Evolutionary conservation across 2,797 vertebrate genomes (phyloP).

Genomic region (Silurus lanzhouensis): DNA sequence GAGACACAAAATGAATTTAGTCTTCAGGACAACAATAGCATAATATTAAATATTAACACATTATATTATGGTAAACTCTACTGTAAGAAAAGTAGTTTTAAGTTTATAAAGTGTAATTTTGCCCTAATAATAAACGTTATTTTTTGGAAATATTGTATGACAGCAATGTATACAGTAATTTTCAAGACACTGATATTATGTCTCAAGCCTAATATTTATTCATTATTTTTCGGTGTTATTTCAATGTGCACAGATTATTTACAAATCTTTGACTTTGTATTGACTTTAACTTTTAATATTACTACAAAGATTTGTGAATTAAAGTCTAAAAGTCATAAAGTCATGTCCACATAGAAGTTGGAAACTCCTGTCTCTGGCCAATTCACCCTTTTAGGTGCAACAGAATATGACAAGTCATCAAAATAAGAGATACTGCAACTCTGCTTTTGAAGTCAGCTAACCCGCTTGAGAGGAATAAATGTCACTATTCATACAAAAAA

Average conservation of each 20-base stretch:
- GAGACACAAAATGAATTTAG: too few relatives aligned
- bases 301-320: not conserved
- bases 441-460: not conserved
- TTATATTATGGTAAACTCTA: too few relatives aligned
- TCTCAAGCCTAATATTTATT: not conserved
- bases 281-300: not conserved
- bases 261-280: too few relatives aligned
- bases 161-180: not conserved
- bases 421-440: not conserved
- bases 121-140: too few relatives aligned
- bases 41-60: not conserved
- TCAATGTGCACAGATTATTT: not conserved
- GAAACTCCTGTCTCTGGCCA: not conserved
- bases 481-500: not conserved
- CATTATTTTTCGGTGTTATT: not conserved
- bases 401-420: not conserved
- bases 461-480: not conserved
- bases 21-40: not conserved
- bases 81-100: too few relatives aligned
- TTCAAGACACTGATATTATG: not conserved
- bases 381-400: not conserved
- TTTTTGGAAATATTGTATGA: too few relatives aligned
- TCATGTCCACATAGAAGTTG: not conserved
- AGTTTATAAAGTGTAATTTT: too few relatives aligned
- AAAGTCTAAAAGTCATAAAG: not conserved